Evolutionary conservation across 2,113 vertebrate species (phyloP).

Genomic region (Sinosuthora webbiana): DNA sequence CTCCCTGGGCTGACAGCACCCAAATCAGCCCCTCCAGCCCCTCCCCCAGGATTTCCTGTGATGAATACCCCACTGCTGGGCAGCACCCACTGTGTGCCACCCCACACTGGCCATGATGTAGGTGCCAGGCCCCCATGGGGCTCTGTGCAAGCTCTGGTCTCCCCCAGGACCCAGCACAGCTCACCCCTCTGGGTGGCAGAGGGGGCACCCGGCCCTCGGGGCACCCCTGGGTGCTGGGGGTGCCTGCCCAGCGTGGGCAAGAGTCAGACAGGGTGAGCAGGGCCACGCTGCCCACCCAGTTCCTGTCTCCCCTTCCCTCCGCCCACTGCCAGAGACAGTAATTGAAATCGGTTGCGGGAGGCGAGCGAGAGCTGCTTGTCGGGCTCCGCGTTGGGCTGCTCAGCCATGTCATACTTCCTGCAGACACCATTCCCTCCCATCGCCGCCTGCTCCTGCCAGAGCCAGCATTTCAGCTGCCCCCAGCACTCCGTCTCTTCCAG

Average conservation of each 20-base stretch:
- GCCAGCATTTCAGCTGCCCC: background rate
- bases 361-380: background rate
- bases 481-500: fast-evolving
- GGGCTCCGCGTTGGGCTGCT: slow-evolving; percentile 58
- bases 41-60: background rate
- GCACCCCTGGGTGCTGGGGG: background rate
- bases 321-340: background rate
- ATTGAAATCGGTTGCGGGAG: slow-evolving; percentile 28
- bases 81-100: background rate
- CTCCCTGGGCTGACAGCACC: background rate
- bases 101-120: fast-evolving
- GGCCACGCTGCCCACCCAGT: background rate
- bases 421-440: slow-evolving; percentile 60
- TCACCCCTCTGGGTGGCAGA: background rate
- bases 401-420: slow-evolving; percentile 60
- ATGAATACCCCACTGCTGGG: fast-evolving
- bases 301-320: background rate
- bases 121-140: fast-evolving
- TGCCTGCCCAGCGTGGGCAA: fast-evolving
- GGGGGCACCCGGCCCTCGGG: background rate
- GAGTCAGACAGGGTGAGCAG: background rate
- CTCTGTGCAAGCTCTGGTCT: background rate
- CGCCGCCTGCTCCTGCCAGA: background rate
- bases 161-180: background rate
- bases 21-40: background rate